Evolutionary conservation across 2,888 invertebrate species (phyloP).

Genomic region (Diaphora mendica): DNA sequence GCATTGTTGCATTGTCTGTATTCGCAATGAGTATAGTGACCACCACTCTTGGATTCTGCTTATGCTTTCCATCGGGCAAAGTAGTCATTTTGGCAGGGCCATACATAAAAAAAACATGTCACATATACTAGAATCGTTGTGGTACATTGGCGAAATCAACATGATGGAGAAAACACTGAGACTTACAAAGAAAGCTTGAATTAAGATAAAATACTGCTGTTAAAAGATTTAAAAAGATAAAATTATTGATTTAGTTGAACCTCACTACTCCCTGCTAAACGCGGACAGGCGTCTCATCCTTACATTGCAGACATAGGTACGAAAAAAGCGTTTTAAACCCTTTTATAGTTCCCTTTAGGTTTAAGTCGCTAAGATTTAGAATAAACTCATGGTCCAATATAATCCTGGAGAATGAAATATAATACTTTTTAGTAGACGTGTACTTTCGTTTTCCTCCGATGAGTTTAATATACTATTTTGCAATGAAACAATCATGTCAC

Average conservation of each 20-base stretch:
- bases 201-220: background rate
- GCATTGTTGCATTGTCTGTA: too few species aligned
- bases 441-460: background rate
- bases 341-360: background rate
- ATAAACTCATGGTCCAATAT: background rate
- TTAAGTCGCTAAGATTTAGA: background rate
- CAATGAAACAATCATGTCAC: background rate
- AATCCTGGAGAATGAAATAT: background rate
- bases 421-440: background rate
- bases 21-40: too few species aligned
- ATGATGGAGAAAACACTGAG: too few species aligned
- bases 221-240: background rate
- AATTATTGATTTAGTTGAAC: background rate
- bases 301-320: background rate
- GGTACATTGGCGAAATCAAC: too few species aligned
- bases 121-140: too few species aligned
- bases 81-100: too few species aligned
- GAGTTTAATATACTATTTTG: background rate
- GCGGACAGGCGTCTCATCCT: background rate
- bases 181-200: background rate
- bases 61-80: too few species aligned
- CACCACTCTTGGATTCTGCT: too few species aligned
- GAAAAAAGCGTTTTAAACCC: background rate
- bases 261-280: background rate
- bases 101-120: too few species aligned